Evolutionary conservation across 1,140 invertebrate genomes (phyloP).

Genomic region (Gryllus bimaculatus): DNA sequence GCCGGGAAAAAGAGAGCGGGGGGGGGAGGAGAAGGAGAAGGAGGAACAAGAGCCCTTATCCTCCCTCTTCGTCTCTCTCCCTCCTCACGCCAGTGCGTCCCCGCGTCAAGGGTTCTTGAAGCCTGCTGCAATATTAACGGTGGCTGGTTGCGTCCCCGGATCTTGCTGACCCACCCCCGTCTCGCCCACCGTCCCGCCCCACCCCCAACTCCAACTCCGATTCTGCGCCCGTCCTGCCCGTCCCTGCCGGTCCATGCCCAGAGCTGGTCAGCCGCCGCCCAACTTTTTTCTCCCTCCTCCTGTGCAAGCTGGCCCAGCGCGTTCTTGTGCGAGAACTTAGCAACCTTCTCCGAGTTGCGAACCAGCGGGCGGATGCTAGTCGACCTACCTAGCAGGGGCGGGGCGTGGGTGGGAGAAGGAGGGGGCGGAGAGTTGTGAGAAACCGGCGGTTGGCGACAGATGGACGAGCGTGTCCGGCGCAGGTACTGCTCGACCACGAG

Average conservation of each 20-base stretch:
- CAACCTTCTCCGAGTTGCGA: background rate
- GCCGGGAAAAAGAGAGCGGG: no score
- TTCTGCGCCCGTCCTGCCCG: no score
- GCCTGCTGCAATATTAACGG: background rate
- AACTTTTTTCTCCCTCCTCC: constrained; percentile 12
- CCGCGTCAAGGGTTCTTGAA: background rate
- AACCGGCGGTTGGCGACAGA: background rate
- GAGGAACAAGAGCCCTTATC: constrained; percentile 29
- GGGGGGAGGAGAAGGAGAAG: background rate
- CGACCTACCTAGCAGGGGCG: no score
- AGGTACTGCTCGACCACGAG: background rate
- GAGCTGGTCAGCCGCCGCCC: background rate
- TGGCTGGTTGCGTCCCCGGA: constrained; percentile 1
- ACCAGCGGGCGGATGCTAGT: background rate
- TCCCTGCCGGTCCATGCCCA: no score
- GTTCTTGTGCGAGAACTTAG: background rate
- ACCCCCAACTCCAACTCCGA: no score
- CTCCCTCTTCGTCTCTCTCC: constrained; percentile 26
- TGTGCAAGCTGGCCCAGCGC: background rate
- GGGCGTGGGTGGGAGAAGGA: background rate
- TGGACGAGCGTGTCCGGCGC: background rate
- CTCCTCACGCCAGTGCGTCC: background rate
- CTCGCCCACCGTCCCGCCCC: constrained; percentile 15
- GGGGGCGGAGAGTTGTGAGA: background rate
- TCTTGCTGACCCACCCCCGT: constrained; percentile 20